A percentile compares a stretch with the other conserved stretches of the same genome.
phyloP scores from a whole-genome alignment of 2,113 vertebrate species.

The Osmerus mordax region DNA sequence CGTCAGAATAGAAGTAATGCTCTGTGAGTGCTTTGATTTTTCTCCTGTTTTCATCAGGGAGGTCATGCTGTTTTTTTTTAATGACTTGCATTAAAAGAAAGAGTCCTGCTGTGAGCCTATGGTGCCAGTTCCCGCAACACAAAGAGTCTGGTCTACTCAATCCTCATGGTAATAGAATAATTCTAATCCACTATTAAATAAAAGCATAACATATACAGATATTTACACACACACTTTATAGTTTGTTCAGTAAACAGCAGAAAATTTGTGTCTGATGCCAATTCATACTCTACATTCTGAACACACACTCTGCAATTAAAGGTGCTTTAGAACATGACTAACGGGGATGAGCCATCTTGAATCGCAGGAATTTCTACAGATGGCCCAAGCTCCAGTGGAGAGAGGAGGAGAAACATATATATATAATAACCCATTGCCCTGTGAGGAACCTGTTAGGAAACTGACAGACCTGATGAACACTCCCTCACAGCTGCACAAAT shows the following conservation, averaged over 20 bases:
- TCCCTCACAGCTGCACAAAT: constrained; percentile 13
- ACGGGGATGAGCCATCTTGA: neutral
- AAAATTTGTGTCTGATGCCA: too few relatives aligned
- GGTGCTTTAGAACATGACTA: neutral
- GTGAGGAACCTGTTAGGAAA: constrained; percentile 20
- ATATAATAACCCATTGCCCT: neutral
- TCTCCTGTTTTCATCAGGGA: neutral
- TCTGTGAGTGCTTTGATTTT: neutral
- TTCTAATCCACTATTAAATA: too few relatives aligned
- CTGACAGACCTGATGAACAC: constrained; percentile 18
- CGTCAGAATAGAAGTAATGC: neutral
- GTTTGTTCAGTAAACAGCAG: too few relatives aligned
- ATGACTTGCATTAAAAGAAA: neutral
- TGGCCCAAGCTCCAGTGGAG: neutral
- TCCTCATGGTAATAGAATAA: too few relatives aligned
- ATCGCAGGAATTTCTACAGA: constrained; percentile 12
- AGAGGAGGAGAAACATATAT: constrained; percentile 1
- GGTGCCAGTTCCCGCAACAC: neutral
- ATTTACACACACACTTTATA: neutral
- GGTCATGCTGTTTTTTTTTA: neutral
- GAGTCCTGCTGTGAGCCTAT: neutral
- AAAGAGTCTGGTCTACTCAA: too few relatives aligned
- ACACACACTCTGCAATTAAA: neutral
- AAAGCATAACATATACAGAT: too few relatives aligned
- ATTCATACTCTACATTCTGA: too few relatives aligned